Percentiles rank a stretch among this genome's conserved stretches.
These are phyloP conservation scores for Oryctolagus cuniculus DNA, from an alignment of 2,113 vertebrate species.

Conservation along the genomic window mOryCun1.1 NC_091438.1:138883001-138883500, in stretches of 20 bases:
- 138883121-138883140: background rate
- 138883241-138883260: background rate
- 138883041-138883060: background rate
- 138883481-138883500: conserved; percentile 50
- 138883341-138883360: background rate
- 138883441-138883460: conserved; percentile 38
- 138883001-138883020: background rate
- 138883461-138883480: conserved; percentile 53
- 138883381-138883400: conserved; percentile 43
- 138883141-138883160: background rate
- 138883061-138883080: background rate
- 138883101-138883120: background rate
- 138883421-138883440: conserved; percentile 68
- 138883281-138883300: background rate
- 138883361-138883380: background rate
- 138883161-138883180: background rate
- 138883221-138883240: background rate
- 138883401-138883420: background rate
- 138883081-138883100: background rate
- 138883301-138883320: background rate
- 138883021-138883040: background rate
- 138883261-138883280: too few species aligned
- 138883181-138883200: background rate
- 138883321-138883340: fast-evolving
- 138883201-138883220: background rate